Evolutionary conservation across 2,888 invertebrate genomes (phyloP).

Genomic region (Eubasilissa splendida): DNA sequence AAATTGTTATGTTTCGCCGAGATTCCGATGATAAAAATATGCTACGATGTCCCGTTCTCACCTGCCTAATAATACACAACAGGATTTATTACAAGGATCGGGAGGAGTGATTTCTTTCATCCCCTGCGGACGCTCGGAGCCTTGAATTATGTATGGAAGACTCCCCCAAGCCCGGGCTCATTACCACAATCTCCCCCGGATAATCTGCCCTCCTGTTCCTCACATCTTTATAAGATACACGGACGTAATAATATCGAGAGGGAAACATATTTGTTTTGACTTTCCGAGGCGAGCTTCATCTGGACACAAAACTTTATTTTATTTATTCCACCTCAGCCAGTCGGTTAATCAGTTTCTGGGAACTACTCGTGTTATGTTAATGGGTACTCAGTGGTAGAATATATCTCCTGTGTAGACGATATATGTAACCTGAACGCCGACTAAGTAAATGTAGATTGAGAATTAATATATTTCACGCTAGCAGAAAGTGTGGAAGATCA

Average conservation of each 20-base stretch:
- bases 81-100: not conserved
- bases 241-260: not conserved
- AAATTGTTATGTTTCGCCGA: conserved; percentile 18
- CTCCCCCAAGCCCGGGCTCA: conserved; percentile 15
- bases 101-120: conserved; percentile 20
- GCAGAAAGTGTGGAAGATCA: too few species aligned
- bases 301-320: too few species aligned
- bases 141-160: conserved; percentile 39
- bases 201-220: conserved; percentile 11
- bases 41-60: not conserved
- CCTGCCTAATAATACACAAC: not conserved
- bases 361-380: too few species aligned
- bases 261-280: not conserved
- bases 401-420: too few species aligned
- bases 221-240: conserved; percentile 11
- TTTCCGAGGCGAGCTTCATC: not conserved
- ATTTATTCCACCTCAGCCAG: too few species aligned
- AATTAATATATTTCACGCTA: too few species aligned
- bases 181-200: conserved; percentile 28
- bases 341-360: too few species aligned
- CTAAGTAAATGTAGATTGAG: too few species aligned
- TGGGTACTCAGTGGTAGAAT: too few species aligned
- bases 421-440: too few species aligned
- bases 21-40: conserved; percentile 23
- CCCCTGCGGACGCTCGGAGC: conserved; percentile 20